Conservation (phyloP, 64 coral and sea anemone genomes). For the Hydrozoanthus tunicans region DNA sequence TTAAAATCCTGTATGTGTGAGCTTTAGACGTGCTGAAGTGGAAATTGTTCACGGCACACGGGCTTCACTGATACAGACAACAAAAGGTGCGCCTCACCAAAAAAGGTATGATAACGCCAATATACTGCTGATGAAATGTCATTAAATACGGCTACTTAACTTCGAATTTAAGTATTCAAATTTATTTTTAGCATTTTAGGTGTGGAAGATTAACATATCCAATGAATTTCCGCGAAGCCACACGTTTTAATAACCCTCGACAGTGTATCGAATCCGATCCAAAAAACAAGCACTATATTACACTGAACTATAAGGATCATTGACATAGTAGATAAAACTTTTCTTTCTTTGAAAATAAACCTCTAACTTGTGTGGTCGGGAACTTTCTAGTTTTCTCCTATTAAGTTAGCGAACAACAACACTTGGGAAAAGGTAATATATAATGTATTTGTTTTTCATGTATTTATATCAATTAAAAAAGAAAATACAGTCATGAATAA, state of each 20-base stretch:
- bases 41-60: background rate
- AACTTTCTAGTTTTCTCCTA: too few relatives aligned
- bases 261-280: too few relatives aligned
- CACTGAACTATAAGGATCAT: too few relatives aligned
- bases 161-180: background rate
- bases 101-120: constrained; percentile 17
- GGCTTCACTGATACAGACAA: background rate
- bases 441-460: too few relatives aligned
- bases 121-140: background rate
- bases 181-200: constrained; percentile 10
- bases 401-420: too few relatives aligned
- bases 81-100: constrained; percentile 18
- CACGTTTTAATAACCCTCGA: too few relatives aligned
- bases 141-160: background rate
- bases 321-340: too few relatives aligned
- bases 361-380: too few relatives aligned
- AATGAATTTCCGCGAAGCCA: background rate
- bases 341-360: too few relatives aligned
- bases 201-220: background rate
- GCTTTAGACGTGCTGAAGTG: background rate
- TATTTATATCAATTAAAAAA: too few relatives aligned
- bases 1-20: background rate
- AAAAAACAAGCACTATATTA: background rate
- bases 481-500: too few relatives aligned
- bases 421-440: too few relatives aligned